phyloP scores from a whole-genome alignment of 2,888 invertebrate species.

The Argyresthia goedartella region DNA sequence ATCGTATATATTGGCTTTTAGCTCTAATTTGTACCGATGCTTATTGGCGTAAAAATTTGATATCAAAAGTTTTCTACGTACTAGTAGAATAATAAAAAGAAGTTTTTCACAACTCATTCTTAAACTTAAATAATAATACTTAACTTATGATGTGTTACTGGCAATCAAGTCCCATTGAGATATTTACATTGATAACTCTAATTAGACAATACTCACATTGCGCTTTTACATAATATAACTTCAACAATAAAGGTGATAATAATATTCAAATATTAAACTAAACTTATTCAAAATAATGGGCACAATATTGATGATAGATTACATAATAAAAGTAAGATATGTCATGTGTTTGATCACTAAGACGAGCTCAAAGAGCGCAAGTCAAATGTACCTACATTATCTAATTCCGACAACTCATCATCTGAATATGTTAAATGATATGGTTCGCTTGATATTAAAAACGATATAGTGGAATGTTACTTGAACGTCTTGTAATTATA shows the following conservation, averaged over 20 bases:
- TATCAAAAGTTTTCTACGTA: too few relatives aligned
- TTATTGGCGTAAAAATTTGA: neutral
- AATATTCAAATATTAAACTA: too few relatives aligned
- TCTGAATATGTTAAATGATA: conserved; percentile 52
- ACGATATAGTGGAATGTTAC: conserved; percentile 48
- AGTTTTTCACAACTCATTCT: neutral
- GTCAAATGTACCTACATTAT: too few relatives aligned
- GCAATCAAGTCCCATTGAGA: conserved; percentile 37
- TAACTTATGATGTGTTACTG: conserved; percentile 28
- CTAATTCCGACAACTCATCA: conserved; percentile 5
- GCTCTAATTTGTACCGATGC: conserved; percentile 5
- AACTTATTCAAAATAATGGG: too few relatives aligned
- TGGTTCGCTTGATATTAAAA: conserved; percentile 38
- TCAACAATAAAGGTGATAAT: too few relatives aligned
- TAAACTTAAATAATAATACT: conserved; percentile 1
- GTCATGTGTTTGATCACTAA: conserved; percentile 2
- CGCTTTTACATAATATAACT: conserved; percentile 3
- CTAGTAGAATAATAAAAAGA: too few relatives aligned
- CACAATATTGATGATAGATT: too few relatives aligned
- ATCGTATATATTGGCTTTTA: neutral
- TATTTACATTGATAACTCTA: too few relatives aligned
- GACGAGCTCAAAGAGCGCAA: neutral
- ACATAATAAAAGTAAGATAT: conserved; percentile 27
- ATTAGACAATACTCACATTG: too few relatives aligned
- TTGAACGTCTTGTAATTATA: conserved; percentile 61